Evolutionary conservation across 2,888 invertebrate genomes (phyloP).

Genomic region (Sceliomorpha sp.): DNA sequence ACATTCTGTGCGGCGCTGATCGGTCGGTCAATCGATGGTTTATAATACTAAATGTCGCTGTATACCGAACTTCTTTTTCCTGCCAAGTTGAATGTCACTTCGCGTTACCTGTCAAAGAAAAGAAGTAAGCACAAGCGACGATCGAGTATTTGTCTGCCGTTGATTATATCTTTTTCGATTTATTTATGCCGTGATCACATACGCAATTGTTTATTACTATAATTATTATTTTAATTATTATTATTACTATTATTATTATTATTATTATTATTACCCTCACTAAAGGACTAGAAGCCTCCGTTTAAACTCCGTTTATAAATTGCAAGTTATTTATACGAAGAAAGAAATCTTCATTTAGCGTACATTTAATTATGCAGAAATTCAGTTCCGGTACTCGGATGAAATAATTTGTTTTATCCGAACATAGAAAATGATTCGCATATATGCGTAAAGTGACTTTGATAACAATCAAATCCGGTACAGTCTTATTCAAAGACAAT

Average conservation of each 20-base stretch:
- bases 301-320: no score
- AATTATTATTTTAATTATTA: conserved; percentile 55
- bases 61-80: conserved; percentile 1
- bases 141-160: conserved; percentile 34
- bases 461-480: no score
- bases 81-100: conserved; percentile 24
- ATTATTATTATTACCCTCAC: no score
- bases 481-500: no score
- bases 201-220: conserved; percentile 60
- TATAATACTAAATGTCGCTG: conserved; percentile 32
- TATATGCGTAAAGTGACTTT: no score
- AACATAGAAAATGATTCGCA: no score
- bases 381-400: no score
- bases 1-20: conserved; percentile 33
- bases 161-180: conserved; percentile 56
- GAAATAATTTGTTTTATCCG: no score
- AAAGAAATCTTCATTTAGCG: no score
- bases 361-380: no score
- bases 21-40: conserved; percentile 31
- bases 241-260: conserved; percentile 33
- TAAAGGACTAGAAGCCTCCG: no score
- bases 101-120: conserved; percentile 17
- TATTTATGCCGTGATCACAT: conserved; percentile 66
- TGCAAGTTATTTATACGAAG: no score
- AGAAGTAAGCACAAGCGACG: conserved; percentile 5